Evolutionary conservation across 1,140 invertebrate genomes (phyloP).

Genomic region (Anoplophora glabripennis): DNA sequence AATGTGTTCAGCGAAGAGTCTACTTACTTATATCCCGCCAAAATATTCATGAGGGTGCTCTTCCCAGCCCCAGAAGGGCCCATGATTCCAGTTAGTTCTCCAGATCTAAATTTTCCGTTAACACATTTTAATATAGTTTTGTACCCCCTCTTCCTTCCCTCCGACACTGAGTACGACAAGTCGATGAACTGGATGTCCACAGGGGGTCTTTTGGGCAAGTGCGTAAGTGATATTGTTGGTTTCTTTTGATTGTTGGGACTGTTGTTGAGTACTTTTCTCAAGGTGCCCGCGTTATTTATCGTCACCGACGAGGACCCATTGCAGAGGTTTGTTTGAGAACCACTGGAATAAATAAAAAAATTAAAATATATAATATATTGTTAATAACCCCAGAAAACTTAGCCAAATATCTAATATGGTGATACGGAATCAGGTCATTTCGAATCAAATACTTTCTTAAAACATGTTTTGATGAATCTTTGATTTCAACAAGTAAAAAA

Average conservation of each 20-base stretch:
- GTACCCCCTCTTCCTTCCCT: constrained; percentile 29
- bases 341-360: constrained; percentile 53
- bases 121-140: constrained; percentile 85
- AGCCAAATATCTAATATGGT: no score
- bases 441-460: neutral
- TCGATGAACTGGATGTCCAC: constrained; percentile 59
- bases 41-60: constrained; percentile 81
- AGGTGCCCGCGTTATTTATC: constrained; percentile 50
- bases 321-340: constrained; percentile 66
- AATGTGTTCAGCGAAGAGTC: neutral
- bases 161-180: constrained; percentile 31
- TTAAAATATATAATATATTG: no score
- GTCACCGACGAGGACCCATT: constrained; percentile 60
- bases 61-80: constrained; percentile 90
- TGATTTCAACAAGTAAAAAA: no score
- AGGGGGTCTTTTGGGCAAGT: constrained; percentile 79
- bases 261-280: constrained; percentile 67
- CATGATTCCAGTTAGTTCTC: constrained; percentile 91
- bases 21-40: constrained; percentile 84
- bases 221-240: constrained; percentile 61
- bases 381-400: no score
- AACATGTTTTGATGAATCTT: neutral
- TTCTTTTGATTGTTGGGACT: constrained; percentile 55
- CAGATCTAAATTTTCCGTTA: constrained; percentile 77
- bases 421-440: neutral